Conservation (phyloP, 2,888 invertebrate genomes). For the Phalera bucephala region DNA sequence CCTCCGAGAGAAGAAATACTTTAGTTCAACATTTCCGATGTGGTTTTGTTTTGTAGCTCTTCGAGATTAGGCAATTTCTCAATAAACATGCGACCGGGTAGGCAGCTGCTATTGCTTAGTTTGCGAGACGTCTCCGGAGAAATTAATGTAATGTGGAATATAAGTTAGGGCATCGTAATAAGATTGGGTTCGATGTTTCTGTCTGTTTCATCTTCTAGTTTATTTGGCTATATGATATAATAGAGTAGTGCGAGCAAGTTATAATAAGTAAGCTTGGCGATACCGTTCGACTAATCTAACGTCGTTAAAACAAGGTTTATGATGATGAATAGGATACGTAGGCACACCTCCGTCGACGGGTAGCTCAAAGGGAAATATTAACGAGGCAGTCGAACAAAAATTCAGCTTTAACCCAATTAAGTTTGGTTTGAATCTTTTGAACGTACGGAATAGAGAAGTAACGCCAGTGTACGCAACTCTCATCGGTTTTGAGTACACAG, state of each 20-base stretch:
- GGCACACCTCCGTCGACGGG: neutral
- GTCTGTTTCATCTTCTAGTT: slow-evolving; percentile 59
- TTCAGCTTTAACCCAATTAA: slow-evolving; percentile 64
- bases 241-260: slow-evolving; percentile 35
- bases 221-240: slow-evolving; percentile 50
- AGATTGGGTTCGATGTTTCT: slow-evolving; percentile 68
- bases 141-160: slow-evolving; percentile 77
- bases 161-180: slow-evolving; percentile 67
- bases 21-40: slow-evolving; percentile 80
- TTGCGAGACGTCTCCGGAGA: slow-evolving; percentile 76
- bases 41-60: slow-evolving; percentile 82
- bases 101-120: slow-evolving; percentile 75
- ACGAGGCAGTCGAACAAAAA: slow-evolving; percentile 26
- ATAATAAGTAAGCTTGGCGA: slow-evolving; percentile 26
- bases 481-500: slow-evolving; percentile 69
- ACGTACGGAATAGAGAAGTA: slow-evolving; percentile 58
- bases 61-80: slow-evolving; percentile 79
- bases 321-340: slow-evolving; percentile 13
- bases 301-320: slow-evolving; percentile 21
- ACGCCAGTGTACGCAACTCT: slow-evolving; percentile 71
- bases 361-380: slow-evolving; percentile 36
- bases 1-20: slow-evolving; percentile 80
- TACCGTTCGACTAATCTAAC: slow-evolving; percentile 13
- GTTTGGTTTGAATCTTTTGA: slow-evolving; percentile 72
- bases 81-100: slow-evolving; percentile 74